Conservation (phyloP, 2,113 vertebrate genomes). For the Microtus ochrogaster region DNA sequence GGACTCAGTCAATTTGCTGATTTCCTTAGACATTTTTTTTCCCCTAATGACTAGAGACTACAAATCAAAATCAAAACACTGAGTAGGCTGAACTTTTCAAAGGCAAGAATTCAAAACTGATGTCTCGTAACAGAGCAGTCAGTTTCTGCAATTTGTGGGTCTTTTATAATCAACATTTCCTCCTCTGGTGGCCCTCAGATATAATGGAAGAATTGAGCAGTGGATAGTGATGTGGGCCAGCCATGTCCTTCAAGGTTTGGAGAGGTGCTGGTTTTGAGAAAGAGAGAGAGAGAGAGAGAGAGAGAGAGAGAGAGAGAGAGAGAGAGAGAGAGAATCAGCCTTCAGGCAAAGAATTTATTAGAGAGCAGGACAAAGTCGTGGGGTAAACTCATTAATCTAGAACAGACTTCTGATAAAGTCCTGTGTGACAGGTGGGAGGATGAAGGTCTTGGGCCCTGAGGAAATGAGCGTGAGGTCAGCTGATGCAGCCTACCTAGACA, state of each 20-base stretch:
- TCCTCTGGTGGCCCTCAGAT: neutral
- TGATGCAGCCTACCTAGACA: neutral
- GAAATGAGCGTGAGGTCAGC: too few relatives aligned
- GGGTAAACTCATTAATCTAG: neutral
- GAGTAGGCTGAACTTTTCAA: neutral
- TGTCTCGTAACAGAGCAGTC: neutral
- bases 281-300: neutral
- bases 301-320: too few relatives aligned
- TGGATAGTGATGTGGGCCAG: neutral
- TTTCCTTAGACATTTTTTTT: neutral
- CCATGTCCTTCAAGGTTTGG: neutral
- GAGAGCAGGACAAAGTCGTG: neutral
- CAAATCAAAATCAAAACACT: neutral
- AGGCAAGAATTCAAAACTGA: neutral
- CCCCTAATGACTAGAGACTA: neutral
- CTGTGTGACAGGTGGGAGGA: neutral
- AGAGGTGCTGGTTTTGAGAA: neutral
- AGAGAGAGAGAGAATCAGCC: neutral
- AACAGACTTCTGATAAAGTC: neutral
- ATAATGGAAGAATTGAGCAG: neutral
- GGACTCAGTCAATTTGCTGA: neutral
- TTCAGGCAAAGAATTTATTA: neutral
- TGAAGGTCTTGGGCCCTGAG: neutral
- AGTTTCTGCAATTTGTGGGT: neutral
- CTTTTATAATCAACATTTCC: neutral